phyloP scores from a whole-genome alignment of 2,113 vertebrate species.

The Pseudonaja textilis region DNA sequence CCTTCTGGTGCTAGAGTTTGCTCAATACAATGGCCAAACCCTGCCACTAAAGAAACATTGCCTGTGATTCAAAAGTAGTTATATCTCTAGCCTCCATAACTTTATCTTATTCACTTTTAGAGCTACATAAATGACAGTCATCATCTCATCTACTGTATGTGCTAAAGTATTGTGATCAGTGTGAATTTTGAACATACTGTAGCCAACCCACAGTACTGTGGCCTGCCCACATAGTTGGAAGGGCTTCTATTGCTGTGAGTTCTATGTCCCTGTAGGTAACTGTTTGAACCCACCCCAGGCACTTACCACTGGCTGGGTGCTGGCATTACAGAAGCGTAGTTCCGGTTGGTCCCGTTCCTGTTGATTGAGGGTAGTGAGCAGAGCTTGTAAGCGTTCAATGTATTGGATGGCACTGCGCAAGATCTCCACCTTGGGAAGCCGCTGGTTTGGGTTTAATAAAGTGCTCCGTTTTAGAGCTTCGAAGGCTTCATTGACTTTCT shows the following conservation, averaged over 20 bases:
- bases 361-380: slow-evolving; percentile 94
- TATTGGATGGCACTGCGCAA: slow-evolving; percentile 97
- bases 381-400: slow-evolving; percentile 92
- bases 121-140: neutral
- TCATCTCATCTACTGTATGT: neutral
- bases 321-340: slow-evolving; percentile 71
- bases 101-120: neutral
- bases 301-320: slow-evolving; percentile 81
- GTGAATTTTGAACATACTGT: neutral
- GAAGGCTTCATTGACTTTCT: slow-evolving; percentile 98
- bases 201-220: neutral
- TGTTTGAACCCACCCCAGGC: neutral
- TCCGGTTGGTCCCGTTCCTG: slow-evolving; percentile 85
- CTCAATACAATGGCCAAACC: neutral
- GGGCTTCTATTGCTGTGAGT: neutral
- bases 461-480: slow-evolving; percentile 97
- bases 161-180: neutral
- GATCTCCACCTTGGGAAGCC: slow-evolving; percentile 98
- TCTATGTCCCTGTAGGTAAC: neutral
- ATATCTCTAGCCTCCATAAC: neutral
- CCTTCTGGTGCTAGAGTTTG: neutral
- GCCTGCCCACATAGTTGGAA: neutral
- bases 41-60: neutral
- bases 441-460: slow-evolving; percentile 95
- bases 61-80: neutral